Percentiles rank a stretch among this genome's conserved stretches.
Conservation (phyloP, 2,888 invertebrate species). For the Parthenolecanium corni region DNA sequence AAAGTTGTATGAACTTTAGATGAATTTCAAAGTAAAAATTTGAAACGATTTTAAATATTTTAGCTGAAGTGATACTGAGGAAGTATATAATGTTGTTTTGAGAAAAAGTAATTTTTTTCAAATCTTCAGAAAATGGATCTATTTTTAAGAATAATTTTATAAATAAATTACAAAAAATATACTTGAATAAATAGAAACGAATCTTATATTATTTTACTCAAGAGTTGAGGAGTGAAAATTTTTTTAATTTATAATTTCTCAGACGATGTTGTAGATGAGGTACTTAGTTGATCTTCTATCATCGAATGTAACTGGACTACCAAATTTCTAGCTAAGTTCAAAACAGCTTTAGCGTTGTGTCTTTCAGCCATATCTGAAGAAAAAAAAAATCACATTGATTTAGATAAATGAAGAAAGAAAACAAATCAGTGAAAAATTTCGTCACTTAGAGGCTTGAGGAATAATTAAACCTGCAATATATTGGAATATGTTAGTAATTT, state of each 20-base stretch:
- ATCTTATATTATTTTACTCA: not conserved
- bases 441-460: not conserved
- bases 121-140: no score
- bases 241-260: not conserved
- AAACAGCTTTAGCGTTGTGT: constrained; percentile 72
- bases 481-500: no score
- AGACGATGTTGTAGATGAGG: constrained; percentile 13
- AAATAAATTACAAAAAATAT: not conserved
- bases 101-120: no score
- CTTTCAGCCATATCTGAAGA: constrained; percentile 88
- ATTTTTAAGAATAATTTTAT: no score
- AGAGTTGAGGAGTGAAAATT: not conserved
- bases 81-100: no score
- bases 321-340: constrained; percentile 72
- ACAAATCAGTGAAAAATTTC: not conserved
- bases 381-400: not conserved
- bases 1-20: no score
- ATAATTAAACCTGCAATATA: no score
- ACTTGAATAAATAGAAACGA: not conserved
- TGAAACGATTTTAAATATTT: no score
- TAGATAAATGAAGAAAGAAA: not conserved
- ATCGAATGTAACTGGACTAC: constrained; percentile 80
- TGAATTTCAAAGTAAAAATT: no score
- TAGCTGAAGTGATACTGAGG: no score
- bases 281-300: constrained; percentile 73